Evolutionary conservation across 2,888 invertebrate species (phyloP).

Genomic region (Cecidostiba fungosa): DNA sequence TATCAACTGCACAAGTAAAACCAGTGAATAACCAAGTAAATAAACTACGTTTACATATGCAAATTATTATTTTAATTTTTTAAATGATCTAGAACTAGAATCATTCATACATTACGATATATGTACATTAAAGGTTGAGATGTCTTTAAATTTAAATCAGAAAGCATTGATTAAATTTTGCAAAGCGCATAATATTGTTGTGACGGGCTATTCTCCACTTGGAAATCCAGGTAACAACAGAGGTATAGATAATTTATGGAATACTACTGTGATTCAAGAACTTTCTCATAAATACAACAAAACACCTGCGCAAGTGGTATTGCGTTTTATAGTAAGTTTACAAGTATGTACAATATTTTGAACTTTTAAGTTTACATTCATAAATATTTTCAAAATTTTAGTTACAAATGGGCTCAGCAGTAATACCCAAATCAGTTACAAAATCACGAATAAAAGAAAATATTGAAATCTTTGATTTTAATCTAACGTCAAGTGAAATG

Average conservation of each 20-base stretch:
- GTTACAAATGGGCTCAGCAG: slow-evolving; percentile 80
- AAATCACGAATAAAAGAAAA: slow-evolving; percentile 84
- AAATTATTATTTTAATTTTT: slow-evolving; percentile 71
- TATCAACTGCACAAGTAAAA: slow-evolving; percentile 82
- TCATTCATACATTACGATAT: not conserved
- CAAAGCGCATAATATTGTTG: slow-evolving; percentile 83
- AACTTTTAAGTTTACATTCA: not conserved
- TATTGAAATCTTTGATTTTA: slow-evolving; percentile 85
- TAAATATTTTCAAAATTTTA: slow-evolving; percentile 54
- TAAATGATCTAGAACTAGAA: not conserved
- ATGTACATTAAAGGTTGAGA: slow-evolving; percentile 83
- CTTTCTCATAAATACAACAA: slow-evolving; percentile 86
- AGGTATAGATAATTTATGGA: slow-evolving; percentile 61
- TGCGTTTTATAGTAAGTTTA: slow-evolving; percentile 82
- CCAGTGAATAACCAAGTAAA: slow-evolving; percentile 85
- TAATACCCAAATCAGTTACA: slow-evolving; percentile 86
- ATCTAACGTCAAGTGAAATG: not conserved
- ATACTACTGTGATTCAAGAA: slow-evolving; percentile 79
- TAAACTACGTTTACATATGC: slow-evolving; percentile 47
- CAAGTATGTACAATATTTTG: no score
- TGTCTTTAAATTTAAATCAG: slow-evolving; percentile 89
- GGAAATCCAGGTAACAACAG: slow-evolving; percentile 86
- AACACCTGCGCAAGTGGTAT: slow-evolving; percentile 84
- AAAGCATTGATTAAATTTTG: slow-evolving; percentile 86
- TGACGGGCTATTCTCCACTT: slow-evolving; percentile 92